phyloP scores from a whole-genome alignment of 1,140 invertebrate species.

The Plodia interpunctella region DNA sequence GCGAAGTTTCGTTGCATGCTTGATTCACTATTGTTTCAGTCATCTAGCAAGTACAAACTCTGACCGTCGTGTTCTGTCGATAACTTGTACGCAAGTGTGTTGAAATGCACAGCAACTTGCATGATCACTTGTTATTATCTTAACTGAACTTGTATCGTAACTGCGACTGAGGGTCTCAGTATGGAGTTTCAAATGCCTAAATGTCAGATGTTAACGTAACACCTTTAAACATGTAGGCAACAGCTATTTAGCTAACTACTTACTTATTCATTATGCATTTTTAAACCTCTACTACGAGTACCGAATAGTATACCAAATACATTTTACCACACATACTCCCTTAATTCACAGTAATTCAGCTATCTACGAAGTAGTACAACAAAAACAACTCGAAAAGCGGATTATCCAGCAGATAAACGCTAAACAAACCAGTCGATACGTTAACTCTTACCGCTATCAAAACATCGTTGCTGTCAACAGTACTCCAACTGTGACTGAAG shows the following conservation, averaged over 20 bases:
- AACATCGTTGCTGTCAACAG: constrained; percentile 69
- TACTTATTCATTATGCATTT: too few relatives aligned
- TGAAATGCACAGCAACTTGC: constrained; percentile 37
- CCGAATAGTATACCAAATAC: background rate
- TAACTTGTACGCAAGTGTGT: constrained; percentile 54
- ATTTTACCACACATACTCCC: background rate
- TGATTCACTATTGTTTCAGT: constrained; percentile 72
- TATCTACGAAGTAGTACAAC: background rate
- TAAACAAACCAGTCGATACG: constrained; percentile 40
- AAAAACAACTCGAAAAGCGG: constrained; percentile 12
- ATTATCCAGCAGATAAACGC: constrained; percentile 16
- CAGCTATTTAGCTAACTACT: too few relatives aligned
- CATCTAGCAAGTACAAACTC: constrained; percentile 53
- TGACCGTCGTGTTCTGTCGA: constrained; percentile 43
- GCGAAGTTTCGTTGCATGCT: constrained; percentile 70
- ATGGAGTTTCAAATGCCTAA: constrained; percentile 21
- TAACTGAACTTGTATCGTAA: constrained; percentile 46
- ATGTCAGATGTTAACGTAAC: background rate
- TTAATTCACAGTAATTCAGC: background rate
- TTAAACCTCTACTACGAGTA: too few relatives aligned
- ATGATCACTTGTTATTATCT: constrained; percentile 56
- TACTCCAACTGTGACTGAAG: constrained; percentile 68
- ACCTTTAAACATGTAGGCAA: too few relatives aligned
- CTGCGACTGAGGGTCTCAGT: constrained; percentile 23
- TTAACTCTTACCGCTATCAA: constrained; percentile 54